These are phyloP conservation scores for Oryctolagus cuniculus DNA, from an alignment of 2,113 vertebrate genomes.

Conservation along the genomic window mOryCun1.1 NC_091439.1:31464501-31465000, in stretches of 20 bases:
- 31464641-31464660: too few species aligned
- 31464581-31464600: too few species aligned
- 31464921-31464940: background rate
- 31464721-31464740: background rate
- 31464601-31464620: too few species aligned
- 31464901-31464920: background rate
- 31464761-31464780: background rate
- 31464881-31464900: background rate
- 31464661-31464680: too few species aligned
- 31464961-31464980: background rate
- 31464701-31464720: background rate
- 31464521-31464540: background rate
- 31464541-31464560: background rate
- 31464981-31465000: background rate
- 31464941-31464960: background rate
- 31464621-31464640: too few species aligned
- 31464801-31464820: background rate
- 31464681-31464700: background rate
- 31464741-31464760: background rate
- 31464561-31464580: too few species aligned
- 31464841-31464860: background rate
- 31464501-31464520: background rate
- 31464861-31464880: background rate
- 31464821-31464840: background rate
- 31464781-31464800: background rate